These are phyloP conservation scores for Myocastor coypus DNA, from an alignment of 2,113 vertebrate species.

Conservation along the genomic window DNA sequence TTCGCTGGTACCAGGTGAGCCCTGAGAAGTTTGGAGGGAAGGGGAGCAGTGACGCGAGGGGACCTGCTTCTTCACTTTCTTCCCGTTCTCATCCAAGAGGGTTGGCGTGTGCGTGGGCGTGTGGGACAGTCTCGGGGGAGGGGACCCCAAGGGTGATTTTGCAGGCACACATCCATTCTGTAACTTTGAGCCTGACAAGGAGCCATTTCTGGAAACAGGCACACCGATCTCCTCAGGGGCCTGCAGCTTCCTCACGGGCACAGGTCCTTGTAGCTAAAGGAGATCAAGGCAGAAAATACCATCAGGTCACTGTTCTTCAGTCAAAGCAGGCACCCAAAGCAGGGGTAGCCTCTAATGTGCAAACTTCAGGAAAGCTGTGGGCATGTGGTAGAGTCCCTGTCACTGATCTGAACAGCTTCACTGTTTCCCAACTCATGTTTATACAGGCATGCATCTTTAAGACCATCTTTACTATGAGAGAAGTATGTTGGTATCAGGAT, in stretches of 20 bases:
- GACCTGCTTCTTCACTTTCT: conserved; percentile 89
- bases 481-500: fast-evolving
- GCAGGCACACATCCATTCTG: conserved; percentile 55
- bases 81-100: conserved; percentile 85
- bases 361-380: fast-evolving
- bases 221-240: conserved; percentile 89
- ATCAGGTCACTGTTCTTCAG: neutral
- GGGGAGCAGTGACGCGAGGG: conserved; percentile 76
- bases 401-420: fast-evolving
- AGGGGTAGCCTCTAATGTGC: fast-evolving
- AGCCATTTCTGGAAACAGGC: conserved; percentile 75
- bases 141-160: conserved; percentile 71
- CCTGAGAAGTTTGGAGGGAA: neutral
- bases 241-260: conserved; percentile 86
- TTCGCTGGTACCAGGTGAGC: conserved; percentile 70
- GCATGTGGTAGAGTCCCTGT: fast-evolving
- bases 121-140: conserved; percentile 78
- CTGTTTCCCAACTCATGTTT: fast-evolving
- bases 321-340: neutral
- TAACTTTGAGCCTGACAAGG: conserved; percentile 32
- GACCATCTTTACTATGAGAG: neutral
- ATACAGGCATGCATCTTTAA: fast-evolving
- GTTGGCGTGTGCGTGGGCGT: conserved; percentile 78
- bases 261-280: conserved; percentile 73
- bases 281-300: neutral